Evolutionary conservation across 2,113 vertebrate genomes (phyloP), one percentile per base, ranked within the genome.

Genomic region (Thamnaconus septentrionalis): DNA sequence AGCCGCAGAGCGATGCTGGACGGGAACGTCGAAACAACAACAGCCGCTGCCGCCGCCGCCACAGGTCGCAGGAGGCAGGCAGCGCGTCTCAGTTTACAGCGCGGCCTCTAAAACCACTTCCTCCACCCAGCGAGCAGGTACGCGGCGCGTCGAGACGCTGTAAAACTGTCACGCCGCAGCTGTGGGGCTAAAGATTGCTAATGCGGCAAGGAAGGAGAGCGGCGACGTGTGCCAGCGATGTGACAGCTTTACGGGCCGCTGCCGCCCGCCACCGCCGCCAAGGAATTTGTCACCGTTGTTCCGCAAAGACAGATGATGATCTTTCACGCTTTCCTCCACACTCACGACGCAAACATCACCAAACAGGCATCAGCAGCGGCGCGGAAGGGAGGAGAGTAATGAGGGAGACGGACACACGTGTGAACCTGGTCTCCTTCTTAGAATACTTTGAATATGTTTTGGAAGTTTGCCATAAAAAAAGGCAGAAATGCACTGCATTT

Each of bases 291-390:
- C 69, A 12, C 49, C 42, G 4, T 31, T 8, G 3, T 0, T 65
- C 57, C 63, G 82, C 59, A 69, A 83, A 80, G 78, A 72, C 73
- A 62, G 63, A 64, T 65, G 56, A 79, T 71, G 76, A 31, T 73
- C 66, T 53, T 61, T 71, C 71, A 63, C 72, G 67, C 73, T 76
- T 68, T 60, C 59, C 56, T 56, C 50, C 57, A 43, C 43, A 64
- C 53, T 64, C 39, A 67, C 55, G 59, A 57, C 66, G 74, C 82
- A 64, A 41, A 40, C 63, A 60, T 76, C 67, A 78, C 80, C 41
- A 53, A 73, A 70, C 69, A 48, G 61, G 66, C 74, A 42, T 55
- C 44, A 46, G 52, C 71, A n/a, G 44, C 41, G 62, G 31, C n/a
- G 49, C 11, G 8, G 58, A 52, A 41, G 31, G 46, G 58, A 69